A percentile compares a stretch with the other conserved stretches of the same genome.
These are phyloP conservation scores for Lydus trimaculatus DNA, from an alignment of 2,888 invertebrate species.

Conservation along the genomic window DNA sequence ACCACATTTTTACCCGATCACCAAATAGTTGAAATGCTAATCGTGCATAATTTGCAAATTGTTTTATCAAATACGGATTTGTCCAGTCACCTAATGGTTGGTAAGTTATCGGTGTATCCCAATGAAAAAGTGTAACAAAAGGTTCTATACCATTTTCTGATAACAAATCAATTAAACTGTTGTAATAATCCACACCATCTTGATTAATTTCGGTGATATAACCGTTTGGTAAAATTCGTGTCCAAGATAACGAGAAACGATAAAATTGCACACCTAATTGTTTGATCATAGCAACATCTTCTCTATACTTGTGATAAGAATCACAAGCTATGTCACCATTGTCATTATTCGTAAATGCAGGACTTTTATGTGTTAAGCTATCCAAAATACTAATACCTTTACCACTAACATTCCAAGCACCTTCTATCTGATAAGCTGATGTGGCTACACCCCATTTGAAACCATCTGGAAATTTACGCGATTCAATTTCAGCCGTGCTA, in stretches of 20 bases:
- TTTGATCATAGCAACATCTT: slow-evolving; percentile 33
- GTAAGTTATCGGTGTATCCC: slow-evolving; percentile 64
- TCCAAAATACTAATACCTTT: slow-evolving; percentile 32
- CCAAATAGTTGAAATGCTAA: slow-evolving; percentile 64
- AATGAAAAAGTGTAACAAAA: slow-evolving; percentile 63
- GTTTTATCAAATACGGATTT: slow-evolving; percentile 5
- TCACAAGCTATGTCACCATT: slow-evolving; percentile 37
- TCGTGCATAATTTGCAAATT: slow-evolving; percentile 19
- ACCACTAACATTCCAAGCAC: slow-evolving; percentile 34
- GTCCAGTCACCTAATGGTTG: slow-evolving; percentile 46
- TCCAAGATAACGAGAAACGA: slow-evolving; percentile 62
- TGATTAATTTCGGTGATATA: slow-evolving; percentile 70
- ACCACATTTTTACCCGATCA: slow-evolving; percentile 69
- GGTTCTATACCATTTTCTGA: slow-evolving; percentile 64
- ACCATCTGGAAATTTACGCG: slow-evolving; percentile 23
- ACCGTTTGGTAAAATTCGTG: slow-evolving; percentile 68
- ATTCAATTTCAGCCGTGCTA: neutral
- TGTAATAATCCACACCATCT: slow-evolving; percentile 73
- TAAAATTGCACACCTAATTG: slow-evolving; percentile 33
- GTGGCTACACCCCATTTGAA: slow-evolving; percentile 37
- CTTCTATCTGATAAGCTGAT: slow-evolving; percentile 36
- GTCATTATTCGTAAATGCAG: slow-evolving; percentile 15
- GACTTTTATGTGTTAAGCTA: slow-evolving; percentile 20
- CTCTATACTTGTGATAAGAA: slow-evolving; percentile 34
- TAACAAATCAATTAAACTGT: slow-evolving; percentile 67